A percentile compares a stretch with the other conserved stretches of the same genome.
Evolutionary conservation across 1,140 invertebrate species (phyloP).

Genomic region (Laupala kohalensis): DNA sequence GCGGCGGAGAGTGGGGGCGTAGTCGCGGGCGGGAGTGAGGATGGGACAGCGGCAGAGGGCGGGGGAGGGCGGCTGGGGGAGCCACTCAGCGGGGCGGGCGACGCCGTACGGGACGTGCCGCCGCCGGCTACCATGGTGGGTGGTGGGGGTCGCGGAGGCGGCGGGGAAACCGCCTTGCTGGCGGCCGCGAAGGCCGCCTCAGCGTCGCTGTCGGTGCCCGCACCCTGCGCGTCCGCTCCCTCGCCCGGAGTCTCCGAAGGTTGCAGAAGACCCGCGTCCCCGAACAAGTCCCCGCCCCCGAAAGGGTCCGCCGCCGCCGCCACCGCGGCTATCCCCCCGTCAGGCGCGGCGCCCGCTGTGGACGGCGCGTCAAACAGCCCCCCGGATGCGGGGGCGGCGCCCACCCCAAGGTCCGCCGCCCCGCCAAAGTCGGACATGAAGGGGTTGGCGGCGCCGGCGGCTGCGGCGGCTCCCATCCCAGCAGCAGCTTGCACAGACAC

Average conservation of each 20-base stretch:
- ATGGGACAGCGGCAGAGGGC: background rate
- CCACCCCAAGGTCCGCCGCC: constrained; percentile 10
- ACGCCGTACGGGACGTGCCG: constrained; percentile 20
- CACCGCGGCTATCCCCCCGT: no score
- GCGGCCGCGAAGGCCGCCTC: constrained; percentile 16
- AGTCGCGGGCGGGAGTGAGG: background rate
- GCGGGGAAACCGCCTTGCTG: constrained; percentile 18
- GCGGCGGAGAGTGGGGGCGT: constrained; percentile 2
- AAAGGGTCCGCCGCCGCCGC: background rate
- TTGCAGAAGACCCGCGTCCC: constrained; percentile 22
- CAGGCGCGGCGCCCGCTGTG: constrained; percentile 18
- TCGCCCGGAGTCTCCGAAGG: constrained; percentile 22
- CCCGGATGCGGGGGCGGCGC: constrained; percentile 25
- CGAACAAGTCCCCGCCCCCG: constrained; percentile 7
- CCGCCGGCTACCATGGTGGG: constrained; percentile 15
- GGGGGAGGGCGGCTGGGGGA: constrained; percentile 4
- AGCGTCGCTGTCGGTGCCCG: background rate
- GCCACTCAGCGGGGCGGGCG: constrained; percentile 24
- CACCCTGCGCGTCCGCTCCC: background rate
- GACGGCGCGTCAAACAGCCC: constrained; percentile 14
- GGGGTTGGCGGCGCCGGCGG: constrained; percentile 15
- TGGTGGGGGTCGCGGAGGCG: constrained; percentile 21
- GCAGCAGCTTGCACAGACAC: constrained; percentile 27
- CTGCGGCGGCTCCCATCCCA: constrained; percentile 10
- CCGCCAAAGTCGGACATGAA: constrained; percentile 21